Evolutionary conservation across 2,113 vertebrate species (phyloP), one percentile per base, ranked within the genome.

Genomic region (Syngnathus scovelli): DNA sequence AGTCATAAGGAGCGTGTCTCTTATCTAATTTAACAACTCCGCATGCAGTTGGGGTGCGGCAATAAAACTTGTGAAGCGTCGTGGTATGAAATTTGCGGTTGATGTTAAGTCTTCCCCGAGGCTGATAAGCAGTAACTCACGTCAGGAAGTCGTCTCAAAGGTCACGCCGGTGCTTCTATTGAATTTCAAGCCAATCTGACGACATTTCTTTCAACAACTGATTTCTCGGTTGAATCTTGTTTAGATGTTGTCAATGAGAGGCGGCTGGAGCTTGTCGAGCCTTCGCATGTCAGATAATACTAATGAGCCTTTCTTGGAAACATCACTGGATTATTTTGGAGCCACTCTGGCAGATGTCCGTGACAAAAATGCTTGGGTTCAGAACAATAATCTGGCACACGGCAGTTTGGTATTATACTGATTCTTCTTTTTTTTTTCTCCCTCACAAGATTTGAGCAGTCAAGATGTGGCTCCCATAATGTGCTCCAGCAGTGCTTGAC

Each of bases 331-430:
- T 81, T 79, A 79, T 23, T 64, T 51, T 43, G 66, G 33, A 65
- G 61, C 55, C 56, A 11, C 69, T 71, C 59, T 69, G 60, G 51
- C 41, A 69, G 21, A 43, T 68, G 78, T 67, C 72, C 78, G 70
- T 71, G 64, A 69, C 65, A 54, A 38, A 38, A 81, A 61, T 33
- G 36, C 33, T 69, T 66, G 76, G 55, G 62, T 69, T 61, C 19
- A 83, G 71, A 23, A 63, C 72, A 78, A 74, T 77, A 79, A 81
- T 81, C 71, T 60, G 13, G 1, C 46, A 69, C 71, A 55, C 38
- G 39, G 61, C 64, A 60, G 69, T 67, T 68, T 69, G 27, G 27
- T 33, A 33, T 33, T 33, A 33, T 33, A 33, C 27, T 2, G 27
- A 33, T 33, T 33, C 27, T 33, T 33, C 3, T 33, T 33, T 33